phyloP scores from a whole-genome alignment of 2,797 vertebrate genomes.

The Coregonus suidteri region DNA sequence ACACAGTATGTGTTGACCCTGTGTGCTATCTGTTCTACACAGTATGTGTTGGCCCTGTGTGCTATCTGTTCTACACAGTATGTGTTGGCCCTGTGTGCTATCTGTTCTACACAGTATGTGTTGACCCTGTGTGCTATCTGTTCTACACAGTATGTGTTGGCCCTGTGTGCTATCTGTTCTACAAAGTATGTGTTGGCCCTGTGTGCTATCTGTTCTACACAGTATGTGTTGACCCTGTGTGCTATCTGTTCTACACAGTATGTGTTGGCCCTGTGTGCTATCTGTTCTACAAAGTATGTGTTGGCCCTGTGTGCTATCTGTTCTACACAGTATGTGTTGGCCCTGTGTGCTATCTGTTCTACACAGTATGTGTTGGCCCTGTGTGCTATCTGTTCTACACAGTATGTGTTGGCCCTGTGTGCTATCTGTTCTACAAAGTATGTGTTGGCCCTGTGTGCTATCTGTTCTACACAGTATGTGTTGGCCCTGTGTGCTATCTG shows the following conservation, averaged over 20 bases:
- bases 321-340: neutral
- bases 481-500: too few relatives aligned
- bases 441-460: neutral
- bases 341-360: neutral
- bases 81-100: neutral
- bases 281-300: too few relatives aligned
- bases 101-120: neutral
- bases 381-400: too few relatives aligned
- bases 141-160: neutral
- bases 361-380: neutral
- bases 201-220: too few relatives aligned
- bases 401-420: too few relatives aligned
- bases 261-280: too few relatives aligned
- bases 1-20: neutral
- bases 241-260: neutral
- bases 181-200: too few relatives aligned
- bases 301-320: neutral
- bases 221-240: neutral
- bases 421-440: too few relatives aligned
- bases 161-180: neutral
- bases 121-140: too few relatives aligned
- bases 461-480: neutral
- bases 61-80: too few relatives aligned
- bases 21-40: too few relatives aligned
- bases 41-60: too few relatives aligned